Percentiles rank a stretch among this genome's conserved stretches.
Conservation (phyloP, 1,140 invertebrate genomes). For the Drosophila simulans region DNA sequence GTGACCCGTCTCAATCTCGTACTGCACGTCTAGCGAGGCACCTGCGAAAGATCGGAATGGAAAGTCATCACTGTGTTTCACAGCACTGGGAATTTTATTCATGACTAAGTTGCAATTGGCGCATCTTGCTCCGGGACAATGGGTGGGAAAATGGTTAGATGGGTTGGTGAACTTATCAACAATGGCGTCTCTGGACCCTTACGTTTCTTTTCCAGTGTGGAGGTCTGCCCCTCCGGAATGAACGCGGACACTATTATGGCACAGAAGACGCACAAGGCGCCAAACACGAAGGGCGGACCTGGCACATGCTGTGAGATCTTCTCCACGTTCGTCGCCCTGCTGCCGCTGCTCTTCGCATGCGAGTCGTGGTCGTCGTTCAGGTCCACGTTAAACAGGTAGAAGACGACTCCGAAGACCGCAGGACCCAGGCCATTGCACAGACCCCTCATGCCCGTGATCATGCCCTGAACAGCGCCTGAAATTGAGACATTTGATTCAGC, state of each 20-base stretch:
- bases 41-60: constrained; percentile 83
- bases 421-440: constrained; percentile 97
- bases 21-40: constrained; percentile 90
- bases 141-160: background rate
- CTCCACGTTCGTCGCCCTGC: constrained; percentile 61
- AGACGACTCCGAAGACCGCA: constrained; percentile 98
- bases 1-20: constrained; percentile 90
- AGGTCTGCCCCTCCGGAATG: constrained; percentile 91
- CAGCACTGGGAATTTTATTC: constrained; percentile 4
- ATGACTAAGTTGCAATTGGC: background rate
- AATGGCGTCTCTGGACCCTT: constrained; percentile 38
- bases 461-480: constrained; percentile 96
- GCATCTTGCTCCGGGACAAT: constrained; percentile 8
- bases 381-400: constrained; percentile 99
- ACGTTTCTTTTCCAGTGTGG: constrained; percentile 85
- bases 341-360: constrained; percentile 65
- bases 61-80: constrained; percentile 1
- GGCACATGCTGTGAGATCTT: constrained; percentile 91
- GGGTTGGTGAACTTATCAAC: no score
- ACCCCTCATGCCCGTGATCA: constrained; percentile 98
- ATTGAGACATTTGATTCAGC: background rate
- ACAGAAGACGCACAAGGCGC: constrained; percentile 97
- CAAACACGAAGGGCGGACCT: constrained; percentile 99
- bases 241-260: constrained; percentile 96
- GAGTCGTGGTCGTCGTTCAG: constrained; percentile 89